A percentile compares a stretch with the other conserved stretches of the same genome.
Conservation (phyloP, 2,888 invertebrate genomes). For the Caenorhabditis zanzibari region DNA sequence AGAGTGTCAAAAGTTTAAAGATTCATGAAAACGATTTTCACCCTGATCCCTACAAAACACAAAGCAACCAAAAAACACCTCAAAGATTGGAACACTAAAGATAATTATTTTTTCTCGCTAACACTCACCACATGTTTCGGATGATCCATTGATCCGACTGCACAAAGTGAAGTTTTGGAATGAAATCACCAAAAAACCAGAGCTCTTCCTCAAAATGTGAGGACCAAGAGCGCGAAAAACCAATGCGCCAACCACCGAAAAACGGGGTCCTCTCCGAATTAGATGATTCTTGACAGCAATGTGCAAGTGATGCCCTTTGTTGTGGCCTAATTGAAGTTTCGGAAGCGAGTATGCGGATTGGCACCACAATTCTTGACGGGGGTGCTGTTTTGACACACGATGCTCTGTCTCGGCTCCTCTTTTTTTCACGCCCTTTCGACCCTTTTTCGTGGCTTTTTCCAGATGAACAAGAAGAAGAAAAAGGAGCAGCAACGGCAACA, state of each 20-base stretch:
- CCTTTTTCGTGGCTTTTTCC: slow-evolving; percentile 13
- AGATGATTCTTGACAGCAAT: slow-evolving; percentile 48
- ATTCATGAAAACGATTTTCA: slow-evolving; percentile 9
- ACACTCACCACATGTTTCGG: slow-evolving; percentile 46
- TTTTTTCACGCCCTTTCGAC: slow-evolving; percentile 19
- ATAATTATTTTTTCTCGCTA: background rate
- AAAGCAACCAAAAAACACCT: background rate
- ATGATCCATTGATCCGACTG: slow-evolving; percentile 32
- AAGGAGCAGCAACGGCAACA: background rate
- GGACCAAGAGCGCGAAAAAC: slow-evolving; percentile 10
- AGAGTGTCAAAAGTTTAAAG: background rate
- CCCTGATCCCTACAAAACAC: background rate
- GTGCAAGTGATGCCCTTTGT: slow-evolving; percentile 62
- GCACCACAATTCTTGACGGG: slow-evolving; percentile 57
- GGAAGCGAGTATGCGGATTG: slow-evolving; percentile 59
- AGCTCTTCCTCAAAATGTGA: background rate
- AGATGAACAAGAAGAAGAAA: background rate
- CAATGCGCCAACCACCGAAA: slow-evolving; percentile 24
- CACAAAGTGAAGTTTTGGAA: slow-evolving; percentile 20
- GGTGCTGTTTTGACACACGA: slow-evolving; percentile 60
- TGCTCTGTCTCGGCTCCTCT: slow-evolving; percentile 20
- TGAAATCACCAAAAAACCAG: slow-evolving; percentile 17
- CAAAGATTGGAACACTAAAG: too few species aligned
- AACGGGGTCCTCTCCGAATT: slow-evolving; percentile 16
- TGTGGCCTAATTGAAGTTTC: slow-evolving; percentile 65